A percentile compares a stretch with the other conserved stretches of the same genome.
Evolutionary conservation across 2,888 invertebrate species (phyloP).

Genomic region (Keiferia lycopersicella): DNA sequence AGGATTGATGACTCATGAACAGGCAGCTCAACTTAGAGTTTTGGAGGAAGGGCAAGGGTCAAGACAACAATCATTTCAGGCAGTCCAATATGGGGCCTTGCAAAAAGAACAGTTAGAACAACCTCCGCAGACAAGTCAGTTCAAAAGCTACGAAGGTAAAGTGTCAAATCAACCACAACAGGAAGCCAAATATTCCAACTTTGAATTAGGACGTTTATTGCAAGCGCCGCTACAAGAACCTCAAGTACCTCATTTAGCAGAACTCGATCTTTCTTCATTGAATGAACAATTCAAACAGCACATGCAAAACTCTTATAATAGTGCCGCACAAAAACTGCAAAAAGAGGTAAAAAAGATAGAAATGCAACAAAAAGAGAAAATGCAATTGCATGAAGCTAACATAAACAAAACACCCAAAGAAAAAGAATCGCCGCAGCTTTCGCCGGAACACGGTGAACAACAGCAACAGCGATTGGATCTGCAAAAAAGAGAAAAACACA

Average conservation of each 20-base stretch:
- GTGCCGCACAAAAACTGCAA: constrained; percentile 15
- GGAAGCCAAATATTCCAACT: background rate
- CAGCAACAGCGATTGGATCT: background rate
- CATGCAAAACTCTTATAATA: constrained; percentile 8
- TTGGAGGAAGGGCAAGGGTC: background rate
- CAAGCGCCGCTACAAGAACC: background rate
- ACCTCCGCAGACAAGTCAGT: background rate
- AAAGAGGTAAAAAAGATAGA: constrained; percentile 10
- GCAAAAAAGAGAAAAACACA: constrained; percentile 15
- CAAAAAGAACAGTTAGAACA: background rate
- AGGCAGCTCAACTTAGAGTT: constrained; percentile 15
- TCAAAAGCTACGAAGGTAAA: background rate
- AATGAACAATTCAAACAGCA: constrained; percentile 12
- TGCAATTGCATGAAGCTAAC: constrained; percentile 22
- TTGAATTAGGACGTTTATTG: background rate
- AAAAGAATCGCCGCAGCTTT: constrained; percentile 18
- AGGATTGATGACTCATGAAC: constrained; percentile 35
- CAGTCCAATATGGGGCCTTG: constrained; percentile 1
- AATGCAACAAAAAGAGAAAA: constrained; percentile 20
- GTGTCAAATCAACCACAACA: background rate
- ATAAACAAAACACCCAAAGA: constrained; percentile 24
- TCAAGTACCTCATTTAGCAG: background rate
- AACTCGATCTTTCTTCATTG: background rate
- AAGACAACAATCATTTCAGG: background rate
- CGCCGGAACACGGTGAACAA: constrained; percentile 25